Evolutionary conservation across 2,888 invertebrate genomes (phyloP).

Genomic region (Pocota personata): DNA sequence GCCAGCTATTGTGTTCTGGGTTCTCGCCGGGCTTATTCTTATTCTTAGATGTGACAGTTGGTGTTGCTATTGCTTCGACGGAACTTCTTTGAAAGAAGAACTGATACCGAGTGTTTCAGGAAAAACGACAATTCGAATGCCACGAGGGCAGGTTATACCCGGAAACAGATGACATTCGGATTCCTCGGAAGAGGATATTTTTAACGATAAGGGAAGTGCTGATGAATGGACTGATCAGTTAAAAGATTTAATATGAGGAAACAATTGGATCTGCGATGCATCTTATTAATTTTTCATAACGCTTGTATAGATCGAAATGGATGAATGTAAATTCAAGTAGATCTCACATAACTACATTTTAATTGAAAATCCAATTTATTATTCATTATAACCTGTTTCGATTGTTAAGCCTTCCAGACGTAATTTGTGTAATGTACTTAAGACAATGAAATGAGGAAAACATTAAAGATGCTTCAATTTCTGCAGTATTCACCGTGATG

Average conservation of each 20-base stretch:
- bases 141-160: conserved; percentile 76
- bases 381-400: not conserved
- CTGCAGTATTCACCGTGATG: conserved; percentile 23
- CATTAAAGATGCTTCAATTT: not conserved
- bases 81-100: conserved; percentile 78
- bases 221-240: conserved; percentile 77
- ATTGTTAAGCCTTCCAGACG: not conserved
- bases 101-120: conserved; percentile 81
- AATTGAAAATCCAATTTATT: not conserved
- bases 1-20: conserved; percentile 81
- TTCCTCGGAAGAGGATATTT: conserved; percentile 82
- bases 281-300: not conserved
- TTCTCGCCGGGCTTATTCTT: conserved; percentile 79
- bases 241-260: conserved; percentile 58
- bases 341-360: not conserved
- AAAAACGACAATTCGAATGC: conserved; percentile 80
- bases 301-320: not conserved
- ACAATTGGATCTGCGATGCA: not conserved
- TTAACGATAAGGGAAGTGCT: conserved; percentile 79
- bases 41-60: conserved; percentile 81
- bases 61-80: conserved; percentile 82
- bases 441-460: not conserved
- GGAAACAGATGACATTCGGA: conserved; percentile 82
- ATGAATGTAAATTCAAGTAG: no score
- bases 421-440: not conserved